These are phyloP conservation scores for Phalera bucephala DNA, from an alignment of 2,888 invertebrate genomes.

Conservation along the genomic window DNA sequence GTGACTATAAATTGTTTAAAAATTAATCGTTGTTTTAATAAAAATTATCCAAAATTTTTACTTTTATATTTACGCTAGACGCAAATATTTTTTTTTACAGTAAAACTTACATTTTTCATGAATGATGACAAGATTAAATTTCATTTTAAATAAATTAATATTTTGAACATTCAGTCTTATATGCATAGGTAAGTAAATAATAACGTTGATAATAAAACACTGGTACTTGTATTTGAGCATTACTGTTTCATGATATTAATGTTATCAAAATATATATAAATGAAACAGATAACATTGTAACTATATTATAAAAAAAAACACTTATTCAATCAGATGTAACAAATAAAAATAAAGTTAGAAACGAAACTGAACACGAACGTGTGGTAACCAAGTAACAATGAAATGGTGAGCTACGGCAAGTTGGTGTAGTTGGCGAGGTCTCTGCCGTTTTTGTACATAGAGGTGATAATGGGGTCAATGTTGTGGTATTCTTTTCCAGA, in stretches of 20 bases:
- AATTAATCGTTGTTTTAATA: slow-evolving; percentile 60
- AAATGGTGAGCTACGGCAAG: slow-evolving; percentile 46
- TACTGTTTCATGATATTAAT: slow-evolving; percentile 20
- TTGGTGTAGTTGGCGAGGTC: slow-evolving; percentile 69
- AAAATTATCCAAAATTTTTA: slow-evolving; percentile 50
- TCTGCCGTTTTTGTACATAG: slow-evolving; percentile 68
- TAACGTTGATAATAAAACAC: neutral
- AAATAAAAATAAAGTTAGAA: neutral
- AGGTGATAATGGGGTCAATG: slow-evolving; percentile 87
- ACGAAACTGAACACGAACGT: neutral
- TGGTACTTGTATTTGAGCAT: slow-evolving; percentile 23
- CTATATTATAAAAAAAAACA: neutral
- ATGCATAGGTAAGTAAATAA: slow-evolving; percentile 30
- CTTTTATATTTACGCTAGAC: slow-evolving; percentile 39
- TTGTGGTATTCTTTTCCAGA: slow-evolving; percentile 95
- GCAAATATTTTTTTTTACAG: slow-evolving; percentile 30
- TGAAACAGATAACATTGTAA: slow-evolving; percentile 14
- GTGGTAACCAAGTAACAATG: neutral
- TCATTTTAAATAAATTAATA: slow-evolving; percentile 29
- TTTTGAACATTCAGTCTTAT: slow-evolving; percentile 45
- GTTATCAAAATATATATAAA: slow-evolving; percentile 15
- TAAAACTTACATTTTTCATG: slow-evolving; percentile 25
- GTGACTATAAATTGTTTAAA: no score
- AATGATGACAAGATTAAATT: slow-evolving; percentile 31
- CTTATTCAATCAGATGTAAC: neutral